Percentiles rank a stretch among this genome's conserved stretches.
phyloP scores from a whole-genome alignment of 2,797 vertebrate genomes.

The Pipistrellus nathusii region DNA sequence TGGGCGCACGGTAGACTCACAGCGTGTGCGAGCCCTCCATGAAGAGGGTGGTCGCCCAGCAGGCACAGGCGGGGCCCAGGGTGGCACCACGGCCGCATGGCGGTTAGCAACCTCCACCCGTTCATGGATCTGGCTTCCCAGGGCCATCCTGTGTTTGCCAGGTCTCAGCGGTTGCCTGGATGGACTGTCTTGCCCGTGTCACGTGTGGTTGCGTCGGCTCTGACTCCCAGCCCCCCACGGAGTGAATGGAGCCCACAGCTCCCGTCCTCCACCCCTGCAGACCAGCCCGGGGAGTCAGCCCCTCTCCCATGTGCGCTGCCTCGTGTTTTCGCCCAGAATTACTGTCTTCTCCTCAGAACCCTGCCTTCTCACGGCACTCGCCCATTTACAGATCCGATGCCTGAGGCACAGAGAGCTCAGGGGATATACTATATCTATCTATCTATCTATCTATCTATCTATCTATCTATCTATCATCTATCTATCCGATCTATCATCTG shows the following conservation, averaged over 20 bases:
- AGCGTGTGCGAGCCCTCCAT: not conserved
- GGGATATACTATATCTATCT: no score
- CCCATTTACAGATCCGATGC: no score
- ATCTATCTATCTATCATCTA: not conserved
- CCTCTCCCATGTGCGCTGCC: not conserved
- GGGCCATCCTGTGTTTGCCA: not conserved
- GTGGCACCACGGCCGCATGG: rapidly evolving
- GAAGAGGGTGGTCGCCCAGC: not conserved
- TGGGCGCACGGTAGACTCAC: conserved; percentile 42
- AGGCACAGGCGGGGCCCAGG: not conserved
- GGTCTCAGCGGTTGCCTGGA: not conserved
- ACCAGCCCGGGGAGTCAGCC: not conserved
- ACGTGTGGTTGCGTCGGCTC: rapidly evolving
- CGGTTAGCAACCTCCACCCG: not conserved
- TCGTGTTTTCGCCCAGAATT: not conserved
- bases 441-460: no score
- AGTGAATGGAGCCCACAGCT: not conserved
- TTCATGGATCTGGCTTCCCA: not conserved
- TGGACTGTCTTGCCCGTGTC: not conserved
- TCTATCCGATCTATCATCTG: not conserved
- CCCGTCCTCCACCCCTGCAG: not conserved
- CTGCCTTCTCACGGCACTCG: not conserved
- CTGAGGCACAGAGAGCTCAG: not conserved
- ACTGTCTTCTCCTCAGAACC: not conserved
- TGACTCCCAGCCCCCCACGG: not conserved